A percentile compares a stretch with the other conserved stretches of the same genome.
Conservation (phyloP, 1,140 invertebrate species). For the Temnothorax longispinosus region DNA sequence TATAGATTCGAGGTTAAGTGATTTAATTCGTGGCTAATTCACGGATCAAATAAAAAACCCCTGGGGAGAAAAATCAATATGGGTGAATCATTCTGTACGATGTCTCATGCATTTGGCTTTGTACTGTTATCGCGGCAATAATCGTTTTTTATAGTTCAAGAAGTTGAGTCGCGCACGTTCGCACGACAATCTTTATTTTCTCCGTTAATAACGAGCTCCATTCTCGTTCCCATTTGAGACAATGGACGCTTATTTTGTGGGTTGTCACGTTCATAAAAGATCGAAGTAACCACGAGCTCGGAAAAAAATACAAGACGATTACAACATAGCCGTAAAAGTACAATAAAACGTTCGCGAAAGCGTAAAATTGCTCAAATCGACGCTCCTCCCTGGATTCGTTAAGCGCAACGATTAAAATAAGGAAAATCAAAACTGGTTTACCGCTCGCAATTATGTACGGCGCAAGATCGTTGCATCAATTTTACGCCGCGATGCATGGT, state of each 20-base stretch:
- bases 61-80: neutral
- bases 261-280: neutral
- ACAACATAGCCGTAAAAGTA: neutral
- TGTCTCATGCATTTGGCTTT: neutral
- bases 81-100: neutral
- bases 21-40: neutral
- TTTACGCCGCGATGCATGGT: neutral
- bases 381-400: neutral
- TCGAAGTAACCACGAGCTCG: neutral
- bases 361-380: neutral
- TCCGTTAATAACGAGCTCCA: constrained; percentile 35
- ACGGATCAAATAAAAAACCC: neutral
- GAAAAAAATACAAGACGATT: neutral
- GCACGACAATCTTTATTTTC: constrained; percentile 57
- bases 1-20: neutral
- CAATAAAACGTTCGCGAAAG: neutral
- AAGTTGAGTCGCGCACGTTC: neutral
- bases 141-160: constrained; percentile 24
- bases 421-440: neutral
- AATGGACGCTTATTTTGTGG: constrained; percentile 35
- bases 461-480: constrained; percentile 7
- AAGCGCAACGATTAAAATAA: neutral
- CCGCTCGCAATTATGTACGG: neutral
- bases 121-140: constrained; percentile 8
- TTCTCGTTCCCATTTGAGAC: constrained; percentile 34